Base-by-base conservation (phyloP, 2,888 invertebrate genomes). In the Sarcophaga variegata region DNA sequence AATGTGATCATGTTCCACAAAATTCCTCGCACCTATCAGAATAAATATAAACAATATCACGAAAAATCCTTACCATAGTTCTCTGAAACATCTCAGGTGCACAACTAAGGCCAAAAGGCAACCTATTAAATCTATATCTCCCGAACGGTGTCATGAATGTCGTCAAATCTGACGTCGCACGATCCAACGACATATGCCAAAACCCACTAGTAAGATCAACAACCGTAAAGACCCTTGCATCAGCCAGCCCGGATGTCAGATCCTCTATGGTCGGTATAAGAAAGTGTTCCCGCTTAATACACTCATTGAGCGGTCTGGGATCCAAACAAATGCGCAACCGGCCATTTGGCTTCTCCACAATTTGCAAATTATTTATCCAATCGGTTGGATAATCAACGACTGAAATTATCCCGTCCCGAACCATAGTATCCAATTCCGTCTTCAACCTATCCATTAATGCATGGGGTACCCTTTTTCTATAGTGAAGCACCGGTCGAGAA, bases 291-390 rank as follows among this genome's bases (percentile, higher is more conserved):
- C 49, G 10, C 49, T 12, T 49, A 49, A 49, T 49, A 3, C 49
- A 49, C 3, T 49, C 14, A 67, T 82, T 85, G 10, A 83, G 25
- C 11, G 83, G 76, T 25, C 78, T 83, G 69, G 85, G 82, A 49
- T 87, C 82, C 11, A 85, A 47, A 45, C 87, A 87, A 64, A 83
- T 59, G 20, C 83, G 75, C 6, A 83, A 14, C 17, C 27, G 20
- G 6, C 83, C 77, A 64, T 77, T 72, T 37, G 82, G 63, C 17
- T 87, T 88, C 60, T 86, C 86, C 17, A 88, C 84, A 47, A 86
- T 78, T 47, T 86, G 80, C 12, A 82, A 37, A 20, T 79, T 83
- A 67, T 86, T 81, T 25, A 88, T 84, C 83, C 83, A 86, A 17
- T 86, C 77, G 11, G 86, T 86, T 49, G 88, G 85, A 66, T 85